Conservation (phyloP, 2,888 invertebrate species). For the Creontiades dilutus region DNA sequence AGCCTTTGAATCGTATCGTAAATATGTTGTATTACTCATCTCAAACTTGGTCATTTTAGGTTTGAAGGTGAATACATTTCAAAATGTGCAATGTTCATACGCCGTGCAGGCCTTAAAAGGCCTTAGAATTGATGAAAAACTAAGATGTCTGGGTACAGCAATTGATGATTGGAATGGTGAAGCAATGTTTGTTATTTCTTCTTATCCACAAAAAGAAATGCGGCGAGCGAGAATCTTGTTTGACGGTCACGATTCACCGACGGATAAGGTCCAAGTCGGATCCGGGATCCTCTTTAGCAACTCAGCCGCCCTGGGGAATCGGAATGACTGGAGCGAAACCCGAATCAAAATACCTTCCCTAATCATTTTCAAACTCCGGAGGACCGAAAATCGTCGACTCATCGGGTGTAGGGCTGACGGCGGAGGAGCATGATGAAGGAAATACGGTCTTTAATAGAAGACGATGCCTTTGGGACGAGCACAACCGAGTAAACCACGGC, state of each 20-base stretch:
- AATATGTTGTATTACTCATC: too few relatives aligned
- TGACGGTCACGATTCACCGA: neutral
- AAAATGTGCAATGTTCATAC: too few relatives aligned
- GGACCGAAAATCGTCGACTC: conserved; percentile 44
- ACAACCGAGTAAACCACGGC: conserved; percentile 40
- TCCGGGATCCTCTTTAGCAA: conserved; percentile 13
- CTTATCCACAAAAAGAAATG: neutral
- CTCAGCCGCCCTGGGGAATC: conserved; percentile 31
- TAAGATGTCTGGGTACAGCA: neutral
- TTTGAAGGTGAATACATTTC: too few relatives aligned
- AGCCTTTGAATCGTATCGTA: too few relatives aligned
- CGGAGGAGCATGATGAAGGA: neutral
- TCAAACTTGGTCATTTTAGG: too few relatives aligned
- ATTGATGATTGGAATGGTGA: neutral
- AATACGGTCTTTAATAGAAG: conserved; percentile 34
- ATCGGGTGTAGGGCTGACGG: neutral
- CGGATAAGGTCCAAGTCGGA: conserved; percentile 2
- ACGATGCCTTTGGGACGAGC: conserved; percentile 22
- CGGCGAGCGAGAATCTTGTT: neutral
- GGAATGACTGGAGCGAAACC: conserved; percentile 33
- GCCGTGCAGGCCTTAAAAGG: too few relatives aligned
- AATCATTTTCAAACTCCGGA: conserved; percentile 50
- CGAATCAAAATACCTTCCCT: conserved; percentile 32
- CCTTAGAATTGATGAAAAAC: too few relatives aligned
- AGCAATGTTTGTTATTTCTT: neutral